Evolutionary conservation across 2,797 vertebrate species (phyloP), one percentile per base, ranked within the genome.

Genomic region (Benthosema pterotum): DNA sequence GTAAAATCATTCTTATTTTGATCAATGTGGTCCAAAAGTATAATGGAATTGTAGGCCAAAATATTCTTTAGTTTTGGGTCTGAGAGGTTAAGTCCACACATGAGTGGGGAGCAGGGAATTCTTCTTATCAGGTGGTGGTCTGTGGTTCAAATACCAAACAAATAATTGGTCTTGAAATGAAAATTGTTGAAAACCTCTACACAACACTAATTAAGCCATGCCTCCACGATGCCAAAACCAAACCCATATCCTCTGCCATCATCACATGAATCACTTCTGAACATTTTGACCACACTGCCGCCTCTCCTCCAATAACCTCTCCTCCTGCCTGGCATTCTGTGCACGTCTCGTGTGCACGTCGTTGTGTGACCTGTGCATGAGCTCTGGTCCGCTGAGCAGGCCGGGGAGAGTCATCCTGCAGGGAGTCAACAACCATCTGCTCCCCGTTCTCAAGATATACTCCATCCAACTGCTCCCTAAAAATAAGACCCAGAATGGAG

Each of bases 351-450:
- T 32, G 32, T 38, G 9, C 32, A 11, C 9, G 3, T 38, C 11
- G 32, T 38, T 32, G 28, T 38, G 32, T 85, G 82, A 86, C 78
- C 67, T 16, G 64, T 43, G 50, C 69, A 74, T 71, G 74, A 62
- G 64, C 72, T 70, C 57, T 64, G 75, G 77, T 69, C 69, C 64
- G 59, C 66, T 63, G 19, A 58, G 69, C 15, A 43, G 63, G 61
- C 15, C 43, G 63, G 61, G 60, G 61, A 74, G 74, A 69, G 72
- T 45, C 70, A 74, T 72, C 32, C 45, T 42, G 78, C 74, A 79
- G 72, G 52, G 53, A 17, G 38, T 56, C 62, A 52, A 63, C 72
- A 38, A n/a, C 88, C 86, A 86, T 88, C 86, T 89, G 88, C 71
- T 86, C 68, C 65, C 76, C 63, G 17, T 65, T 49, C 65, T 48